phyloP scores from a whole-genome alignment of 2,797 vertebrate species.

The Coregonus ussuriensis region DNA sequence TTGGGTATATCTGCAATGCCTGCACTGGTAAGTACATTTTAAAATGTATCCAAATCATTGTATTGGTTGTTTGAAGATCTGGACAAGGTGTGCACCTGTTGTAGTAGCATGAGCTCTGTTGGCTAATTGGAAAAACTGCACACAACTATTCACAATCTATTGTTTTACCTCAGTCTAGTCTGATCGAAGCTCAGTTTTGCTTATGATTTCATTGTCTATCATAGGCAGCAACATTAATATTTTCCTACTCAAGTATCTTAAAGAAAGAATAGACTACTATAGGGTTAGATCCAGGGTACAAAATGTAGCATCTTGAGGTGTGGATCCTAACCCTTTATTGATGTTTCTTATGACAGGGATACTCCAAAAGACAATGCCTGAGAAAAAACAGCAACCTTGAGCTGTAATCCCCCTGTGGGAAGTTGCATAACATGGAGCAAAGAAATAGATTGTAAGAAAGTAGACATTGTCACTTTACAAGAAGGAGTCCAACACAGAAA shows the following conservation, averaged over 20 bases:
- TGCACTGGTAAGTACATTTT: neutral
- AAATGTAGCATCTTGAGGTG: neutral
- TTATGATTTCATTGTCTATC: neutral
- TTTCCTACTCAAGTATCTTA: neutral
- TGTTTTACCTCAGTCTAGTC: neutral
- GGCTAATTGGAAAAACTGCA: too few relatives aligned
- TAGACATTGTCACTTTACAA: neutral
- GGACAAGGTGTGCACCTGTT: too few relatives aligned
- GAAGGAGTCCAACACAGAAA: rapidly evolving
- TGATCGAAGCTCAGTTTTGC: neutral
- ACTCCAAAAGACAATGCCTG: rapidly evolving
- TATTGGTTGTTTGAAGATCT: neutral
- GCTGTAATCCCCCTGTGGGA: slow-evolving; percentile 4
- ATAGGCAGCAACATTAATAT: neutral
- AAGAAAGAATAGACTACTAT: neutral
- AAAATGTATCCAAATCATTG: neutral
- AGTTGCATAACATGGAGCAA: slow-evolving; percentile 25
- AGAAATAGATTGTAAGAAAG: rapidly evolving
- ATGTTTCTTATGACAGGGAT: neutral
- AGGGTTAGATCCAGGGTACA: neutral
- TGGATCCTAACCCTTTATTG: neutral
- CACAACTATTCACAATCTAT: neutral
- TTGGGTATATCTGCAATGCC: neutral
- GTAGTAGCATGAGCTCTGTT: too few relatives aligned
- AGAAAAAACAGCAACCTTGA: neutral